Percentiles rank a stretch among this genome's conserved stretches.
phyloP scores from a whole-genome alignment of 2,113 vertebrate species.

The Psittacula cyanocephala region DNA sequence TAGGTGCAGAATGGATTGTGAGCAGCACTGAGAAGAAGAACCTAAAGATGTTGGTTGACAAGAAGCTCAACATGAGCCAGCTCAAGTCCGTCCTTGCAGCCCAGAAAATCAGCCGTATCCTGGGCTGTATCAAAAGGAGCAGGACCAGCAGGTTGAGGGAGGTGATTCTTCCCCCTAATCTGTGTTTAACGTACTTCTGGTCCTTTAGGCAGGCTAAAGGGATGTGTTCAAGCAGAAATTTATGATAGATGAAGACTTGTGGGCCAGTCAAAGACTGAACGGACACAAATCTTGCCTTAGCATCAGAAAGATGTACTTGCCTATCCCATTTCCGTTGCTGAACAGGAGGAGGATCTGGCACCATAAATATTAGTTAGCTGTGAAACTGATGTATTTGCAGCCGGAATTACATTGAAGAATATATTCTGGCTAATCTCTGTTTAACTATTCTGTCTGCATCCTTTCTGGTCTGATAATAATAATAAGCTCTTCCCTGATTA shows the following conservation, averaged over 20 bases:
- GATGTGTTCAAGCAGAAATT: neutral
- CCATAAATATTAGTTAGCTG: neutral
- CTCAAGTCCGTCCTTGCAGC: neutral
- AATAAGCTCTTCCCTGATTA: conserved; percentile 51
- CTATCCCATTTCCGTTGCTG: neutral
- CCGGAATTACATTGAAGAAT: neutral
- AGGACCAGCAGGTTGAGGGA: neutral
- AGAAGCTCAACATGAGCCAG: neutral
- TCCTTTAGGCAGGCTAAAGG: neutral
- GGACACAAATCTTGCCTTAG: neutral
- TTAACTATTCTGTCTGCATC: conserved; percentile 62
- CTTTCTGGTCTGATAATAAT: conserved; percentile 46
- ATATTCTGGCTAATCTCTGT: conserved; percentile 22
- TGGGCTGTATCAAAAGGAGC: neutral
- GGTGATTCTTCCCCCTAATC: neutral
- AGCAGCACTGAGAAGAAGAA: neutral
- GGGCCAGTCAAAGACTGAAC: neutral
- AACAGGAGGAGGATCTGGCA: neutral
- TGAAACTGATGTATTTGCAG: neutral
- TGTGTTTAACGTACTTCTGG: neutral
- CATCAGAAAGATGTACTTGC: neutral
- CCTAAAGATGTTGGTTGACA: neutral
- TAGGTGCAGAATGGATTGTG: neutral
- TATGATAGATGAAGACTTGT: neutral
- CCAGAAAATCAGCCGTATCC: neutral